Conservation (phyloP, 2,888 invertebrate genomes). For the Tipula helvola region DNA sequence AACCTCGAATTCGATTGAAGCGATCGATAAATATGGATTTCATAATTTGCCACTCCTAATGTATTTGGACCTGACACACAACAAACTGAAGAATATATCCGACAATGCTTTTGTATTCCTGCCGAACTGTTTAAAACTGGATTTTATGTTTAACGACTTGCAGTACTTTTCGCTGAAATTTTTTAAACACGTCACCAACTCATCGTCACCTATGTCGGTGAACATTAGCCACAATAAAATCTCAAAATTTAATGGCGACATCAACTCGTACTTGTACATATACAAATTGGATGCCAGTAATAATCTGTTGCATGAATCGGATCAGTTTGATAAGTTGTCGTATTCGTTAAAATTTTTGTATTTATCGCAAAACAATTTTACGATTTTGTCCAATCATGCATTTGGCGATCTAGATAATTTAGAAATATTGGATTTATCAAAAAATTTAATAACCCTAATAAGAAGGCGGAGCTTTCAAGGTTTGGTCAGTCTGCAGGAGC, state of each 20-base stretch:
- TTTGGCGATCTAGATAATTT: slow-evolving; percentile 58
- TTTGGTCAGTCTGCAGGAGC: slow-evolving; percentile 57
- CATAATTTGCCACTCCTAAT: slow-evolving; percentile 63
- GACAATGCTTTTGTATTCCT: slow-evolving; percentile 62
- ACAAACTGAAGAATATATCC: slow-evolving; percentile 61
- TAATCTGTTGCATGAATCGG: slow-evolving; percentile 52
- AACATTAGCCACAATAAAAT: slow-evolving; percentile 61
- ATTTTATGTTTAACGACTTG: slow-evolving; percentile 67
- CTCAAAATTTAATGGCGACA: slow-evolving; percentile 28
- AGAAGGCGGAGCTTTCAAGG: slow-evolving; percentile 67
- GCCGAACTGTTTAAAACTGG: slow-evolving; percentile 61
- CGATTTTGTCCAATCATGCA: slow-evolving; percentile 54
- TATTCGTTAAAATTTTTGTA: slow-evolving; percentile 53
- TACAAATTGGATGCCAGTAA: slow-evolving; percentile 58
- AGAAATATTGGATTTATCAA: slow-evolving; percentile 59
- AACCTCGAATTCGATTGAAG: slow-evolving; percentile 62
- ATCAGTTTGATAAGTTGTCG: slow-evolving; percentile 51
- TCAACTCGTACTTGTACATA: slow-evolving; percentile 41
- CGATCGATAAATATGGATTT: slow-evolving; percentile 59
- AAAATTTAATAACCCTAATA: slow-evolving; percentile 59
- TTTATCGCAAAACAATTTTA: slow-evolving; percentile 61
- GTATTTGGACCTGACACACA: slow-evolving; percentile 72
- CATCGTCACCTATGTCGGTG: slow-evolving; percentile 52
- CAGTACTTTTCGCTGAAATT: slow-evolving; percentile 52
- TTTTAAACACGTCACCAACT: slow-evolving; percentile 54